Evolutionary conservation across 1,140 invertebrate genomes (phyloP).

Genomic region (Trachymyrmex septentrionalis): DNA sequence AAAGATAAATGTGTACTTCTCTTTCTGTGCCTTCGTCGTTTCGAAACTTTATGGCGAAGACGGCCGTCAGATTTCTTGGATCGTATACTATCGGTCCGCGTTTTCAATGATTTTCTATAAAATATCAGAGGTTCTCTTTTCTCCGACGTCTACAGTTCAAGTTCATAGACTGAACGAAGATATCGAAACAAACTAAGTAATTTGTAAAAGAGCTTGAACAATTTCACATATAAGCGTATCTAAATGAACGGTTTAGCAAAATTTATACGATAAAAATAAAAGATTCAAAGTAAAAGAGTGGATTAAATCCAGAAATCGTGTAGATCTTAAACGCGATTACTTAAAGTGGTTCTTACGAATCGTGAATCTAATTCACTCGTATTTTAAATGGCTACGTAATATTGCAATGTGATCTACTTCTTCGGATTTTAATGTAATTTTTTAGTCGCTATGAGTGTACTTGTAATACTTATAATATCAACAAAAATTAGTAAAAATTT

Average conservation of each 20-base stretch:
- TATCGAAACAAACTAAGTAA: not conserved
- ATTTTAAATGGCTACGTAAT: not conserved
- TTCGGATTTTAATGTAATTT: not conserved
- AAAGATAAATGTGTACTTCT: slow-evolving; percentile 39
- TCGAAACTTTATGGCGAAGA: slow-evolving; percentile 30
- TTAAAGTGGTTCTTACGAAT: not conserved
- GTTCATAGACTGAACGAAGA: not conserved
- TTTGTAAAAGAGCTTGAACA: not conserved
- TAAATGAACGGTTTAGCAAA: not conserved
- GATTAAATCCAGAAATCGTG: not conserved
- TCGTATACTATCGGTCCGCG: not conserved
- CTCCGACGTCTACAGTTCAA: not conserved
- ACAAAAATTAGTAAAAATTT: not conserved
- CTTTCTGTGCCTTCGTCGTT: not conserved
- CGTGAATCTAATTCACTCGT: not conserved
- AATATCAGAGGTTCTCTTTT: not conserved
- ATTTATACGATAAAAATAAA: slow-evolving; percentile 7
- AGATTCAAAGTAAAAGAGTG: not conserved
- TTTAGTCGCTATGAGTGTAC: not conserved
- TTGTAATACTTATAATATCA: not conserved
- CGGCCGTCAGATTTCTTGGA: not conserved
- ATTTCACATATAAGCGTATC: not conserved
- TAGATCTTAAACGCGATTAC: not conserved
- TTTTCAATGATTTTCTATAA: slow-evolving; percentile 14
- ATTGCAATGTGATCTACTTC: not conserved